Conservation (phyloP, 2,113 vertebrate species). For the Eptesicus fuscus region DNA sequence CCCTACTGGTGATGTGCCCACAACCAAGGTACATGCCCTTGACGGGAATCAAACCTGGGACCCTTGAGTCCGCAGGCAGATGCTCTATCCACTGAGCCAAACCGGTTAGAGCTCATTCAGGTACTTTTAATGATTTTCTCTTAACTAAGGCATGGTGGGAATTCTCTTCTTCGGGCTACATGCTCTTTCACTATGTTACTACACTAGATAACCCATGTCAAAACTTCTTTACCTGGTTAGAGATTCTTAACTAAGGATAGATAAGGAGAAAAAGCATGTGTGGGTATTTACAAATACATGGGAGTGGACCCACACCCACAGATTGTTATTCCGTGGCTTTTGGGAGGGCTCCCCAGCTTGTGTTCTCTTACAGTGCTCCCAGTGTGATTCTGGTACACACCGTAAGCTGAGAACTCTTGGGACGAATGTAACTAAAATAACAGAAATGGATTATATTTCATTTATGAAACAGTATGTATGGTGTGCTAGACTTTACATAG, state of each 20-base stretch:
- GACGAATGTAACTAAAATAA: not conserved
- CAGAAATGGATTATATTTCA: not conserved
- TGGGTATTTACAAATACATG: not conserved
- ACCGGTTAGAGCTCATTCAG: not conserved
- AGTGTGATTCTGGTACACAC: not conserved
- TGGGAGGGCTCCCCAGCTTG: not conserved
- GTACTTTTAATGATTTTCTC: not conserved
- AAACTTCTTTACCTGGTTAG: not conserved
- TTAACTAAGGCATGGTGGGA: not conserved
- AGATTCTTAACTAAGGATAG: not conserved
- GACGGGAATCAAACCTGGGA: no score
- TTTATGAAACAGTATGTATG: not conserved
- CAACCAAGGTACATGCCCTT: no score
- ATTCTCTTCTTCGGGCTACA: not conserved
- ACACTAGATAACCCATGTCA: not conserved
- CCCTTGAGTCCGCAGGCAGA: no score
- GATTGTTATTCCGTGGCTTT: not conserved
- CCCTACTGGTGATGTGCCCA: no score
- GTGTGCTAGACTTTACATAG: not conserved
- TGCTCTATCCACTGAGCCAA: no score
- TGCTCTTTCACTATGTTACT: conserved; percentile 1
- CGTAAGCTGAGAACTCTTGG: not conserved
- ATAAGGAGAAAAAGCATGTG: not conserved
- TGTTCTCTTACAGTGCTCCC: not conserved
- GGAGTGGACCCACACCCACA: not conserved